Base-by-base conservation (phyloP, 1,140 invertebrate genomes). In the Halesus radiatus region DNA sequence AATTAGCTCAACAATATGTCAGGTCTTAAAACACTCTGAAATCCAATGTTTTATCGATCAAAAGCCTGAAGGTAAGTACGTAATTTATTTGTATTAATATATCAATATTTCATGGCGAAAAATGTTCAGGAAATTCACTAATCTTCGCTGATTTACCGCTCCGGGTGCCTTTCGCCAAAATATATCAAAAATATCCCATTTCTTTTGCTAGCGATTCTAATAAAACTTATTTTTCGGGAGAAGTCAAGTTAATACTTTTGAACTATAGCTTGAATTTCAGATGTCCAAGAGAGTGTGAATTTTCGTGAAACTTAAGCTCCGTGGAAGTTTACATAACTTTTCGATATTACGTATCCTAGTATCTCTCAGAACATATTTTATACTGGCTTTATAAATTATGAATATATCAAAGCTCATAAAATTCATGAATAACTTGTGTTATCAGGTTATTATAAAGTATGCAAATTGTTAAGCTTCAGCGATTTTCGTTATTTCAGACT, bases 281-380 rank as follows among this genome's bases (percentile, higher is more conserved):
- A 60, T 60, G 56, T 22, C 56, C 56, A 23, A 23, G 56, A 23
- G 23, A 23, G 56, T 60, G 56, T 60, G 56, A 60, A 60, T 60
- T 60, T 23, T 18, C 56, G 20, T 20, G 23, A 60, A 60, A 60
- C 18, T 60, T 60, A 23, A 60, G 56, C 56, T 10, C 56, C 3
- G 8, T 22, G 20, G 4, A 23, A 18, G 56, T 60, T 23, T 13
- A 45, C 37, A 45, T 45, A 23, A 60, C 56, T 60, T 60, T 60
- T 13, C 18, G 56, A 60, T 60, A 23, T 60, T 13, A 60, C 56
- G 8, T 60, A 3, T 20, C 18, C 2, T 1, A 16, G 18, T 23
- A 20, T 20, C 56, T 60, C 16, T 13, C 20, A 60, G 23, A 60
- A 60, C 18, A 23, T 60, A 60, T 60, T 60, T 60, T 60, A 20